Percentiles rank a stretch among this genome's conserved stretches.
phyloP scores from a whole-genome alignment of 2,113 vertebrate species.

The Melanotaenia duboulayi region DNA sequence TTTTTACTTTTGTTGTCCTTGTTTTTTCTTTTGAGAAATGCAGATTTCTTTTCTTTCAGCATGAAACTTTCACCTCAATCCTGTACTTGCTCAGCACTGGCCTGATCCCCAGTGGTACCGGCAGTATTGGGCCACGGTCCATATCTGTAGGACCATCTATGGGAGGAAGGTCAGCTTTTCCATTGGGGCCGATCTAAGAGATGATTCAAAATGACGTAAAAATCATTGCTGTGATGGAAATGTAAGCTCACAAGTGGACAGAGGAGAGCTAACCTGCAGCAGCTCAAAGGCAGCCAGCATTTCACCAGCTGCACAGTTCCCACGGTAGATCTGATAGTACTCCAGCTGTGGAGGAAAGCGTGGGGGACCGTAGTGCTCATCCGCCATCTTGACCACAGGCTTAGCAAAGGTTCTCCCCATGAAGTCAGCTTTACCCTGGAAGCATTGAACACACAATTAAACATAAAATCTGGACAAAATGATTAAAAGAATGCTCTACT shows the following conservation, averaged over 20 bases:
- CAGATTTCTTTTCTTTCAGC: not conserved
- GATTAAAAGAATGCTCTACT: constrained; percentile 30
- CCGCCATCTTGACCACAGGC: constrained; percentile 94
- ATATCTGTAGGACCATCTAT: constrained; percentile 89
- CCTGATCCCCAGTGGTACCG: constrained; percentile 92
- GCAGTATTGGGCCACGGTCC: constrained; percentile 93
- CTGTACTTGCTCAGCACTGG: constrained; percentile 95
- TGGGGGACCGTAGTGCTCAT: constrained; percentile 90
- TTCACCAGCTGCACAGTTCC: constrained; percentile 91
- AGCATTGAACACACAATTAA: not conserved
- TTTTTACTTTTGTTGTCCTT: not conserved
- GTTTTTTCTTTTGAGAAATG: too few species aligned
- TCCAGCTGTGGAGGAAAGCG: constrained; percentile 95
- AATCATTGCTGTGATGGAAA: not conserved
- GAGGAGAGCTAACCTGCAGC: constrained; percentile 86
- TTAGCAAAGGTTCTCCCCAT: constrained; percentile 98
- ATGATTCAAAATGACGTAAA: not conserved
- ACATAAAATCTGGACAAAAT: constrained; percentile 7
- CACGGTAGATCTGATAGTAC: constrained; percentile 97
- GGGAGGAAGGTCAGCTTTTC: constrained; percentile 91
- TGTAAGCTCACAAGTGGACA: not conserved
- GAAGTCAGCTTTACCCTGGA: constrained; percentile 95
- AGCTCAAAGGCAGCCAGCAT: constrained; percentile 96
- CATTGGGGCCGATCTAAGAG: constrained; percentile 89
- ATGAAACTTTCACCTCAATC: constrained; percentile 86